These are phyloP conservation scores for Columbina picui DNA, from an alignment of 2,113 vertebrate genomes.

Conservation along the genomic window DNA sequence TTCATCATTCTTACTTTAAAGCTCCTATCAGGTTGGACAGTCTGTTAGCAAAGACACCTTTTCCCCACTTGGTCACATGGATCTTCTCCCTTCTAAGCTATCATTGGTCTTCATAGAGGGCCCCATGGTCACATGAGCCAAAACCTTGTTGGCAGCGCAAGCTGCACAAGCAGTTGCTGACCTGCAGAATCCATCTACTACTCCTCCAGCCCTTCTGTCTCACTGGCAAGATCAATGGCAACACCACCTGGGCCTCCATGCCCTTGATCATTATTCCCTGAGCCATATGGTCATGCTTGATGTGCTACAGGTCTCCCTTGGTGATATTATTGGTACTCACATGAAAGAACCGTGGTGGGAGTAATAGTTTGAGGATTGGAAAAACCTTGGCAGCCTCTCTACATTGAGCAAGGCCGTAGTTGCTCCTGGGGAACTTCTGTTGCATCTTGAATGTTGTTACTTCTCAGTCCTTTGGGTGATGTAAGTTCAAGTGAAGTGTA, in stretches of 20 bases:
- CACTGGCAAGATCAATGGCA: neutral
- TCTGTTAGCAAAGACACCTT: neutral
- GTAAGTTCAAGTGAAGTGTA: neutral
- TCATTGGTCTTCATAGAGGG: neutral
- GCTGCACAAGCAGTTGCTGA: neutral
- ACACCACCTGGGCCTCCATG: too few species aligned
- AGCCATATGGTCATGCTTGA: neutral
- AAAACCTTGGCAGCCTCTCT: neutral
- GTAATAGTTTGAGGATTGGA: neutral
- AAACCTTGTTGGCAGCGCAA: neutral
- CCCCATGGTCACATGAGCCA: neutral
- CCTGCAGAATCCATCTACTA: neutral
- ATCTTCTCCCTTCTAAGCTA: neutral
- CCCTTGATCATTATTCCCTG: neutral
- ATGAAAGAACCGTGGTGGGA: neutral
- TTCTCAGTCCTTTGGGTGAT: neutral
- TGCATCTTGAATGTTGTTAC: neutral
- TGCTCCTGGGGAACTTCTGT: neutral
- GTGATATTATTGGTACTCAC: neutral
- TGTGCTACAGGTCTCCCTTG: neutral
- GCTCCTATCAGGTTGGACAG: neutral
- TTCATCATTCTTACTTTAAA: neutral
- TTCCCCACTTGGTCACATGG: neutral
- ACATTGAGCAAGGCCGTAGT: neutral
- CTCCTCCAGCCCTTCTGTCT: neutral